A percentile compares a stretch with the other conserved stretches of the same genome.
These are phyloP conservation scores for Scopus umbretta DNA, from an alignment of 2,113 vertebrate genomes.

Conservation along the genomic window DNA sequence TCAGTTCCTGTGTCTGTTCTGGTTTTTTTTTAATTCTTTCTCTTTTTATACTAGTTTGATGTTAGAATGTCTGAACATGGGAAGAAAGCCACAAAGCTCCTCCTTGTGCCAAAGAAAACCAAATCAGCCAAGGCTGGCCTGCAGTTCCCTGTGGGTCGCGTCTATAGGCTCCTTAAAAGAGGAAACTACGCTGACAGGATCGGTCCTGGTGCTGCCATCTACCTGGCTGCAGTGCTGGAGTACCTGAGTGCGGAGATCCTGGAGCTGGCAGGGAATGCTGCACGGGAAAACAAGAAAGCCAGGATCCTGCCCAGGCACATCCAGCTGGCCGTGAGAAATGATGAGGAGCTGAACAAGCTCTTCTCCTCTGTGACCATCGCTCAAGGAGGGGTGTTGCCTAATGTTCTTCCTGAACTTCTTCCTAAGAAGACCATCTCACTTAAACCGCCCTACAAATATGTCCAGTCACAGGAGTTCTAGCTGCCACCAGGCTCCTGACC, in stretches of 20 bases:
- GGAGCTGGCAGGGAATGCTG: slow-evolving; percentile 75
- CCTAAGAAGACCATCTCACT: slow-evolving; percentile 47
- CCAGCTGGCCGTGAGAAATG: slow-evolving; percentile 75
- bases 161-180: slow-evolving; percentile 67
- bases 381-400: slow-evolving; percentile 74
- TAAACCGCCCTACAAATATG: background rate
- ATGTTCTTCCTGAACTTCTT: slow-evolving; percentile 71
- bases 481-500: background rate
- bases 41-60: background rate
- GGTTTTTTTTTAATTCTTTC: background rate
- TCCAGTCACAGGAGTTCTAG: background rate
- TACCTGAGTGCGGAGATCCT: slow-evolving; percentile 77
- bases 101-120: background rate
- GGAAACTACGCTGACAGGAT: slow-evolving; percentile 63
- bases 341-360: slow-evolving; percentile 75
- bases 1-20: background rate
- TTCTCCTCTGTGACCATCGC: slow-evolving; percentile 71
- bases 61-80: slow-evolving; percentile 67
- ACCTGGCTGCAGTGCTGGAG: slow-evolving; percentile 74
- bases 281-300: slow-evolving; percentile 67
- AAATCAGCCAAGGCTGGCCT: slow-evolving; percentile 64
- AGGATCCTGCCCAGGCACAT: slow-evolving; percentile 75
- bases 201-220: slow-evolving; percentile 63
- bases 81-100: slow-evolving; percentile 33
- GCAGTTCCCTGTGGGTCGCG: slow-evolving; percentile 71